Evolutionary conservation across 2,797 vertebrate species (phyloP).

Genomic region (Galaxias olidus): DNA sequence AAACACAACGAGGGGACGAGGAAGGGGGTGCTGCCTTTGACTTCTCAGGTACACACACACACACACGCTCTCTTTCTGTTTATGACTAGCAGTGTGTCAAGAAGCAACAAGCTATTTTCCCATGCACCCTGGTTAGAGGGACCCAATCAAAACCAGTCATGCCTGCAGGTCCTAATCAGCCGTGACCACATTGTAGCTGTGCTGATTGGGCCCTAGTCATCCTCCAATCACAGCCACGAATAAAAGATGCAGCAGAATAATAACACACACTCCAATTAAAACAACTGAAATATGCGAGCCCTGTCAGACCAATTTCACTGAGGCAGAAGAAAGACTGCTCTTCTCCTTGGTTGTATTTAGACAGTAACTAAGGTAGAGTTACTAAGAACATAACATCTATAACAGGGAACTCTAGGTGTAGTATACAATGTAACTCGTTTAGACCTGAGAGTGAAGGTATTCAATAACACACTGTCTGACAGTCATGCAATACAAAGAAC

Average conservation of each 20-base stretch:
- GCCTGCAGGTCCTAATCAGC: conserved; percentile 36
- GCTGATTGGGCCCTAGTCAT: conserved; percentile 30
- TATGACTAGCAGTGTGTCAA: no score
- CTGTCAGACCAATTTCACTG: not conserved
- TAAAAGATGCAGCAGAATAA: conserved; percentile 63
- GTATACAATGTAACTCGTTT: no score
- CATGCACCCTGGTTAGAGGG: no score
- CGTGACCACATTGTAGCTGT: conserved; percentile 27
- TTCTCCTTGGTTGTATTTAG: no score
- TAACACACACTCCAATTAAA: conserved; percentile 78
- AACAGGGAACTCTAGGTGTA: no score
- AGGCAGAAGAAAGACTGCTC: not conserved
- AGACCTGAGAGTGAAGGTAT: no score
- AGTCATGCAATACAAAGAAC: no score
- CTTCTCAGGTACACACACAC: conserved; percentile 80
- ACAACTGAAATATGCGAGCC: conserved; percentile 73
- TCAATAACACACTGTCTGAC: not conserved
- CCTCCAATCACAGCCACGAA: conserved; percentile 76
- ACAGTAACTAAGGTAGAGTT: no score
- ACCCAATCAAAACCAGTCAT: not conserved
- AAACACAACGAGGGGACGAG: conserved; percentile 86
- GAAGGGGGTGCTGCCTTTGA: conserved; percentile 82
- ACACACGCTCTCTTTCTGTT: not conserved
- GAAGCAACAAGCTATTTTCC: no score
- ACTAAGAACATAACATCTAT: no score